Evolutionary conservation across 2,797 vertebrate genomes (phyloP), one percentile per base, ranked within the genome.

Genomic region (Poeciliopsis paucimaculata): DNA sequence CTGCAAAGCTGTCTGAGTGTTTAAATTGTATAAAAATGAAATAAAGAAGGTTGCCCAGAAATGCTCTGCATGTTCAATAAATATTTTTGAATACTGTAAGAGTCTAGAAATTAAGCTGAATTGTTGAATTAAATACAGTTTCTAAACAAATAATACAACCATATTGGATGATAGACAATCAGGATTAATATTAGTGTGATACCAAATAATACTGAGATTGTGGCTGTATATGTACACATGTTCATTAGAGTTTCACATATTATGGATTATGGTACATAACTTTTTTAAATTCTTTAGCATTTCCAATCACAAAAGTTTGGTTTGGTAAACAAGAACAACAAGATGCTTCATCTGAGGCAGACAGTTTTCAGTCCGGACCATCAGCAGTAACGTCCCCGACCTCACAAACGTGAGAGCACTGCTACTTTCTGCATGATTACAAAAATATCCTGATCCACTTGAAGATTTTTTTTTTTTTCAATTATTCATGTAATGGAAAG

Each of bases 11-110:
- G 74, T 60, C 72, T 73, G 60, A 16, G 49, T 75, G 51, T 80
- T 89, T 86, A 77, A 88, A 86, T 87, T 60, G 45, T 18, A 43
- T 87, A 74, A 64, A 79, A 80, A 87, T 86, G 20, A 74, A 16
- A 55, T 34, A 73, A 51, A 73, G 71, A 39, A 51, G 20, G 2
- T 39, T 43, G 12, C 49, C 36, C 41, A 43, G 4, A 18, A 62
- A 62, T 20, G 31, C 20, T 9, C 26, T 39, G 6, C 34, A 26
- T 73, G 72, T 41, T 53, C 13, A 34, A 51, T 51, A 53, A 16
- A 26, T 26, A 39, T 41, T 49, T 31, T 31, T 49, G 6, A 70
- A 13, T 43, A n/a, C 34, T 68, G 26, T 13, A 43, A 43, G 41
- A 70, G 66, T 26, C 39, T 70, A 43, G 66, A 23, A 43, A 70